These are phyloP conservation scores for Amphiura filiformis DNA, from an alignment of 35 echinoderm and acorn worm species.

Conservation along the genomic window DNA sequence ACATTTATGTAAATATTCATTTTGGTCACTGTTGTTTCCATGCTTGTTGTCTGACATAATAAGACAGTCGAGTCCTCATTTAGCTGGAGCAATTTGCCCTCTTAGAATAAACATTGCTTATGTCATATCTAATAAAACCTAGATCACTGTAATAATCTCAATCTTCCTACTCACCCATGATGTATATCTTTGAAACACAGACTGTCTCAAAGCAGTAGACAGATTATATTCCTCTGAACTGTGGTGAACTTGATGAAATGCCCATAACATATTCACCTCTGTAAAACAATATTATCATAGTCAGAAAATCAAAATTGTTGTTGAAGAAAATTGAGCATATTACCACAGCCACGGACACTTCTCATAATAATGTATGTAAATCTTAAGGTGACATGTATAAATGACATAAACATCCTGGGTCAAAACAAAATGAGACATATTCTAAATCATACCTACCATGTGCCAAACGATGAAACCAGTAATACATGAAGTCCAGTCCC, in stretches of 20 bases:
- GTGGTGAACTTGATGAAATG: constrained; percentile 90
- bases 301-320: too few species aligned
- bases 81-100: too few species aligned
- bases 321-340: too few species aligned
- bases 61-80: too few species aligned
- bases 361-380: background rate
- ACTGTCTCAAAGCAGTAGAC: constrained; percentile 74
- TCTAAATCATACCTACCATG: constrained; percentile 60
- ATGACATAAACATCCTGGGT: too few species aligned
- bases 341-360: too few species aligned
- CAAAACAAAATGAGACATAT: background rate
- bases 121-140: too few species aligned
- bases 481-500: constrained; percentile 74
- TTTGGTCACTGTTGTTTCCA: too few species aligned
- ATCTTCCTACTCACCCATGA: constrained; percentile 84
- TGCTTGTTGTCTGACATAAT: too few species aligned
- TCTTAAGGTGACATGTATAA: background rate
- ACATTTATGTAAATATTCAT: too few species aligned
- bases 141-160: too few species aligned
- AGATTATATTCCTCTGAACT: constrained; percentile 95
- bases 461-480: constrained; percentile 89
- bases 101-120: too few species aligned
- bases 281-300: background rate
- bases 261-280: constrained; percentile 88
- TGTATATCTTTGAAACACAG: constrained; percentile 60